Evolutionary conservation across 2,888 invertebrate genomes (phyloP), one percentile per base, ranked within the genome.

Genomic region (Nomada ruficornis): DNA sequence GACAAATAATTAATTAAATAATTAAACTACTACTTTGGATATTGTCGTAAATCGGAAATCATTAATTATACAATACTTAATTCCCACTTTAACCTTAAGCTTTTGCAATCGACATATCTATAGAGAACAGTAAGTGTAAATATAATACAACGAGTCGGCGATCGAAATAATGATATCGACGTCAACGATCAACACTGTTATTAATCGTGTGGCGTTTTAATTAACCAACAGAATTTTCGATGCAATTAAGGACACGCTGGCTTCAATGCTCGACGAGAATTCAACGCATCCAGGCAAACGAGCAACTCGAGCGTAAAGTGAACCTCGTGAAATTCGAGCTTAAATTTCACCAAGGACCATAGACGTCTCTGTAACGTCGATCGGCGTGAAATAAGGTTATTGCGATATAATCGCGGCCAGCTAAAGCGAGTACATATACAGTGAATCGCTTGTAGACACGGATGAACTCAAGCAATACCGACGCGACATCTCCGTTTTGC

Each of bases 321-420:
- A 85, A 79, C 42, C 80, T 80, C 78, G 86, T 88, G 89, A 88
- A 91, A 91, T 89, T 87, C 88, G 86, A 89, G 88, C 89, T 89
- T 77, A 88, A 91, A 89, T 90, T 91, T 90, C 89, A 88, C 89
- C 82, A 63, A 78, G 80, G 82, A 79, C 81, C 84, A 86, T 86
- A 77, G 87, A 87, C 88, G 86, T 86, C 86, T 59, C 63, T 36
- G 57, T 20, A 18, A 11, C 62, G 72, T 83, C 85, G 84, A 82
- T 84, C 89, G 86, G 84, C 85, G 76, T 86, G 89, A 88, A 90
- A 89, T 87, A 87, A 89, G 90, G 90, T 90, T 88, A 88, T 86
- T 74, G 86, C 77, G 88, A 87, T 86, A 73, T 75, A 83, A 89
- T 90, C 90, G 85, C 82, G 72, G 71, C 44, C 64, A 29, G 70